A percentile compares a stretch with the other conserved stretches of the same genome.
Evolutionary conservation across 2,113 vertebrate genomes (phyloP).

Genomic region (Nothocercus julius): DNA sequence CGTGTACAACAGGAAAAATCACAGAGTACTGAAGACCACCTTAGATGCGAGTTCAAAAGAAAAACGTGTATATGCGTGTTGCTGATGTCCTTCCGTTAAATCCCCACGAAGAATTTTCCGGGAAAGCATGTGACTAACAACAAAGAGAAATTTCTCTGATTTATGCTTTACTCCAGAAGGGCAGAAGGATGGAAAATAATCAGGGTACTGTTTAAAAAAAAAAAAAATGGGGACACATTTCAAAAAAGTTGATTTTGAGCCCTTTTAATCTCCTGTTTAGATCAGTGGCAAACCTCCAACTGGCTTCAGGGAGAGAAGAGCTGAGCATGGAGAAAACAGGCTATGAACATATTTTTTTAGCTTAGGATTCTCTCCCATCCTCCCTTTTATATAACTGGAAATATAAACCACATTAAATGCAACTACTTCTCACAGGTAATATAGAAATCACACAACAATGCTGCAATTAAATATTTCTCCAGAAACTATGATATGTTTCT

Average conservation of each 20-base stretch:
- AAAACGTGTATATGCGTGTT: neutral
- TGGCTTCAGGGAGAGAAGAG: neutral
- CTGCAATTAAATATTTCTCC: neutral
- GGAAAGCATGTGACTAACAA: conserved; percentile 26
- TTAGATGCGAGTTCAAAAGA: neutral
- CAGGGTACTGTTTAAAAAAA: neutral
- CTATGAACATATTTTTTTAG: neutral
- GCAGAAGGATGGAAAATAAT: conserved; percentile 18
- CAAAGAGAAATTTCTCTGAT: conserved; percentile 31
- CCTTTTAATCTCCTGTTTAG: neutral
- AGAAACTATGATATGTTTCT: neutral
- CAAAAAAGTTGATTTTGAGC: neutral
- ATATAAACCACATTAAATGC: neutral
- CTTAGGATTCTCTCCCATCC: neutral
- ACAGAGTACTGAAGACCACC: conserved; percentile 6
- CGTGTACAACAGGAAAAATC: conserved; percentile 30
- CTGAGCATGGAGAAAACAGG: neutral
- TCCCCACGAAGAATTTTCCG: conserved; percentile 33
- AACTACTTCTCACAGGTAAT: neutral
- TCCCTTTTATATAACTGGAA: neutral
- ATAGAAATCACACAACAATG: neutral
- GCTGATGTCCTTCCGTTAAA: conserved; percentile 48
- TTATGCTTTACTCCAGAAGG: neutral
- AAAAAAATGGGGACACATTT: neutral
- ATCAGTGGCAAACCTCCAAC: conserved; percentile 2